phyloP scores from a whole-genome alignment of 2,113 vertebrate species.

The Gymnorhina tibicen region DNA sequence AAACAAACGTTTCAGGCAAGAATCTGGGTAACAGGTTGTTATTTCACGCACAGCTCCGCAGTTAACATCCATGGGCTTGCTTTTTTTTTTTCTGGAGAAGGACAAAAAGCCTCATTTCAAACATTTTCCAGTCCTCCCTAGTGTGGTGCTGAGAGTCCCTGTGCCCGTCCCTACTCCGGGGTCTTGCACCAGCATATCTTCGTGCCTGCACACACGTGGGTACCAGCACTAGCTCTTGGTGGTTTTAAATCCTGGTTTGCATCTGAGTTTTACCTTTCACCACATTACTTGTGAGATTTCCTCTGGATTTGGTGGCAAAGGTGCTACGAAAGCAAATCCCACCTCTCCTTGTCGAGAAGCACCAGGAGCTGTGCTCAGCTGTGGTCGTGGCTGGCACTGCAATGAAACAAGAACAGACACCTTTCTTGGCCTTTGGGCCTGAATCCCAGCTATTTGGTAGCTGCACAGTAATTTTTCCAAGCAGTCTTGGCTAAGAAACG shows the following conservation, averaged over 20 bases:
- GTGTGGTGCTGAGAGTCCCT: neutral
- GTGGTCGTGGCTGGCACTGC: neutral
- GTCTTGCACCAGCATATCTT: neutral
- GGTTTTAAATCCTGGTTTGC: neutral
- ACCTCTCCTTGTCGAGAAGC: neutral
- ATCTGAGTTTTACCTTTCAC: neutral
- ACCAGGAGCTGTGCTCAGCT: neutral
- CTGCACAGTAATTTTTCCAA: neutral
- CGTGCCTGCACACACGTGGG: fast-evolving
- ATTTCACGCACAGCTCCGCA: neutral
- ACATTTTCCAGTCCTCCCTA: fast-evolving
- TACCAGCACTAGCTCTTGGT: neutral
- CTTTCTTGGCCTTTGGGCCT: neutral
- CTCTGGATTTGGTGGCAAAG: neutral
- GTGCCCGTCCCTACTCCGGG: fast-evolving
- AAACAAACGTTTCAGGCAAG: neutral
- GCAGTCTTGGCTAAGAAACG: neutral
- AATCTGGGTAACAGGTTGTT: neutral
- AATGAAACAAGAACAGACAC: neutral
- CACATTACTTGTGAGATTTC: neutral
- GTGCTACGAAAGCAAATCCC: neutral
- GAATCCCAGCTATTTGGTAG: neutral
- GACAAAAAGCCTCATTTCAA: neutral
- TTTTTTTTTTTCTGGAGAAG: neutral
- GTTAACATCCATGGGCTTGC: neutral